phyloP scores from a whole-genome alignment of 2,888 invertebrate genomes.

The Lomographa bimaculata region DNA sequence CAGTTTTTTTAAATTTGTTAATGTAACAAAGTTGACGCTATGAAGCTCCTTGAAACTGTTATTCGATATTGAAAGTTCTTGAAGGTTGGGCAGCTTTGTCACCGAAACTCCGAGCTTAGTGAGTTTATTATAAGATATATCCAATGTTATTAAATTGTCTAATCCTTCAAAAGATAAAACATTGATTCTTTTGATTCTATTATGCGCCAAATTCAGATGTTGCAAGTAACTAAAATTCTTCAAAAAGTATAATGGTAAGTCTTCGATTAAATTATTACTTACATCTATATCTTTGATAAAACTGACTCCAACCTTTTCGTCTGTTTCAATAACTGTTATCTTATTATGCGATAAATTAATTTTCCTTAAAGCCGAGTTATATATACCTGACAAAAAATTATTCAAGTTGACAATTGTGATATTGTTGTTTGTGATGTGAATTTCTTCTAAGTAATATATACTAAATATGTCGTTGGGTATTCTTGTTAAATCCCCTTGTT shows the following conservation, averaged over 20 bases:
- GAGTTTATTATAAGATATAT: not conserved
- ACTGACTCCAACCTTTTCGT: not conserved
- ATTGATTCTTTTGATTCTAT: not conserved
- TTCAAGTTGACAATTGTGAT: not conserved
- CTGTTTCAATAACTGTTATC: not conserved
- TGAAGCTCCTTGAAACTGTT: not conserved
- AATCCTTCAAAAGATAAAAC: not conserved
- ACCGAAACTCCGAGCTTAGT: not conserved
- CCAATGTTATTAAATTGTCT: not conserved
- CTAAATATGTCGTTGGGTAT: not conserved
- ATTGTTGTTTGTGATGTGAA: not conserved
- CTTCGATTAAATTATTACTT: not conserved
- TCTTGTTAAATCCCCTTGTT: not conserved
- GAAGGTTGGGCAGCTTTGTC: not conserved
- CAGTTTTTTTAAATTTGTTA: not conserved
- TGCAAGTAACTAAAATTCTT: not conserved
- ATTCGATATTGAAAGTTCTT: not conserved
- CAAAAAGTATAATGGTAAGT: not conserved
- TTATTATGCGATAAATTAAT: not conserved
- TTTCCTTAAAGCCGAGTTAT: not conserved
- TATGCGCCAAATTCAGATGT: not conserved
- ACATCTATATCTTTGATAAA: not conserved
- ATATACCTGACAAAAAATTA: not conserved
- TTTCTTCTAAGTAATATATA: not conserved
- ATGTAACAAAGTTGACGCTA: not conserved